These are phyloP conservation scores for Cephus pulcher DNA, from an alignment of 2,888 invertebrate genomes.

Conservation along the genomic window DNA sequence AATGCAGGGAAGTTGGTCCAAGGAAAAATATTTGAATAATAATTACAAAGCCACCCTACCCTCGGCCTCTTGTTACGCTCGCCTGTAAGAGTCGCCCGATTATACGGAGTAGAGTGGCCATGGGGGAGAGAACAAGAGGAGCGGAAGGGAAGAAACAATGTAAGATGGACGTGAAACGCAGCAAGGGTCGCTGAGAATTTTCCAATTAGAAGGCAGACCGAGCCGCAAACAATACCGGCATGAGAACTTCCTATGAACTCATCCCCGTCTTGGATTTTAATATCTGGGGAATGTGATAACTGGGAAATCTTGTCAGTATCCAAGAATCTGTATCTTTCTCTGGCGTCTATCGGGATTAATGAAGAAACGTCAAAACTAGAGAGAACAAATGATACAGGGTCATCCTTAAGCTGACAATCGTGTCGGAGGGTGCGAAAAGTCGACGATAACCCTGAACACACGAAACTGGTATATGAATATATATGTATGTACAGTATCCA, in stretches of 20 bases:
- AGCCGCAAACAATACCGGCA: constrained; percentile 45
- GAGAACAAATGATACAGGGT: background rate
- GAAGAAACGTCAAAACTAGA: background rate
- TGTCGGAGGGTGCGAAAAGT: background rate
- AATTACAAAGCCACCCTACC: constrained; percentile 48
- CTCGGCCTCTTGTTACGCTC: constrained; percentile 43
- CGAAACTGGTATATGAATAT: background rate
- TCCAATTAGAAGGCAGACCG: constrained; percentile 58
- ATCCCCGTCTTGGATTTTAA: background rate
- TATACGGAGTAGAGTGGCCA: background rate
- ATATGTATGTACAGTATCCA: constrained; percentile 3
- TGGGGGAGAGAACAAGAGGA: constrained; percentile 19
- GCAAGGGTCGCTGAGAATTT: constrained; percentile 52
- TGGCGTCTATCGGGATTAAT: background rate
- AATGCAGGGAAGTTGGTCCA: constrained; percentile 46
- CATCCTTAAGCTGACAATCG: background rate
- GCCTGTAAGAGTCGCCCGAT: background rate
- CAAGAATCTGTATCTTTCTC: background rate
- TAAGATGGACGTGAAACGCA: constrained; percentile 29
- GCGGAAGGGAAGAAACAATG: constrained; percentile 20
- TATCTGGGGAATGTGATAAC: background rate
- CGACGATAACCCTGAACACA: background rate
- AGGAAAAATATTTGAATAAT: constrained; percentile 64
- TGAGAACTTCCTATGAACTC: background rate
- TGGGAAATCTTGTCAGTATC: background rate